Evolutionary conservation across 2,888 invertebrate genomes (phyloP).

Genomic region (Germaria angustata): DNA sequence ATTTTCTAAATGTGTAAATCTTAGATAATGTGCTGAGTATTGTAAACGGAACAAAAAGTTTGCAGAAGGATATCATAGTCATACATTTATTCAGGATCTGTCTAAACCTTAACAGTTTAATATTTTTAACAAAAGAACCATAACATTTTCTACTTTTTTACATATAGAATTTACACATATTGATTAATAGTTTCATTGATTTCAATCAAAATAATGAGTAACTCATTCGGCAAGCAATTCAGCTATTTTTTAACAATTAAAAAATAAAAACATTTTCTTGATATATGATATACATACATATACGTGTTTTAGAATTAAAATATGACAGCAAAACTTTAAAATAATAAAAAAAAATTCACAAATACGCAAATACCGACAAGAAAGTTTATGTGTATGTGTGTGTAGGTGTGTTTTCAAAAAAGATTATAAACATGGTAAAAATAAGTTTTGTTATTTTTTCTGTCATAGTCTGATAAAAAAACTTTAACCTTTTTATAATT

Average conservation of each 20-base stretch:
- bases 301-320: too few relatives aligned
- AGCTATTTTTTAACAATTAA: not conserved
- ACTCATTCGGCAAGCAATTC: not conserved
- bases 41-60: too few relatives aligned
- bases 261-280: not conserved
- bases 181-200: too few relatives aligned
- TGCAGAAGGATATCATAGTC: too few relatives aligned
- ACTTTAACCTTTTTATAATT: not conserved
- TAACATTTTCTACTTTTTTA: too few relatives aligned
- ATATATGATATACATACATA: not conserved
- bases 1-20: too few relatives aligned
- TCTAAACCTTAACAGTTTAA: too few relatives aligned
- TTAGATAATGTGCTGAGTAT: too few relatives aligned
- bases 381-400: not conserved
- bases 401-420: not conserved
- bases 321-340: not conserved
- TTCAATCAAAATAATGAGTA: not conserved
- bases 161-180: too few relatives aligned
- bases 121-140: too few relatives aligned
- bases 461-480: conserved; percentile 42
- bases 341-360: conserved; percentile 10
- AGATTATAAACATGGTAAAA: conserved; percentile 1
- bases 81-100: too few relatives aligned
- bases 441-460: not conserved
- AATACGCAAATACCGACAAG: conserved; percentile 5